Conservation (phyloP, 1,140 invertebrate genomes). For the Venturia canescens region DNA sequence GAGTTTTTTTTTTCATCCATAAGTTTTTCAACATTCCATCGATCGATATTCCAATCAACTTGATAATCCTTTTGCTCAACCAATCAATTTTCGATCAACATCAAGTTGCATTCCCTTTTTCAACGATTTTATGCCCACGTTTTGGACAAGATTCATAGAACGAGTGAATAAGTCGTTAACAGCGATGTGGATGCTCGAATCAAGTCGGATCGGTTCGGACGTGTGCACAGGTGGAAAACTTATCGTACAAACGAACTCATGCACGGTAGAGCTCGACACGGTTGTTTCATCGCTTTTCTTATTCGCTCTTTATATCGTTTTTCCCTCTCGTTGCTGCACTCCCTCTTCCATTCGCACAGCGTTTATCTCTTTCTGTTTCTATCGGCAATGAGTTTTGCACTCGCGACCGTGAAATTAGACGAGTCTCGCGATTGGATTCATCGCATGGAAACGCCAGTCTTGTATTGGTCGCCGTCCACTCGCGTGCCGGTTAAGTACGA, state of each 20-base stretch:
- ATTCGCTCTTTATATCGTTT: conserved; percentile 1
- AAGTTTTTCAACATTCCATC: no score
- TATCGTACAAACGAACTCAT: background rate
- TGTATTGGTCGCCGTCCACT: conserved; percentile 7
- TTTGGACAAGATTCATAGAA: no score
- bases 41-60: no score
- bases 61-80: no score
- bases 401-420: conserved; percentile 46
- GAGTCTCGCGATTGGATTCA: conserved; percentile 38
- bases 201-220: background rate
- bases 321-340: background rate
- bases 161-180: background rate
- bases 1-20: no score
- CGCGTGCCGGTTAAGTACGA: background rate
- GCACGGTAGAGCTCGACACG: conserved; percentile 17
- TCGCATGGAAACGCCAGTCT: background rate
- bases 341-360: background rate
- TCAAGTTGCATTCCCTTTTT: no score
- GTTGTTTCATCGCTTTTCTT: conserved; percentile 29
- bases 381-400: conserved; percentile 41
- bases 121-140: no score
- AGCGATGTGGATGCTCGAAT: background rate
- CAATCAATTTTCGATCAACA: no score
- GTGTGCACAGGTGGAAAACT: conserved; percentile 13
- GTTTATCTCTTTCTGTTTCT: conserved; percentile 13